Evolutionary conservation across 2,797 vertebrate genomes (phyloP).

Genomic region (Labeo calbasu): DNA sequence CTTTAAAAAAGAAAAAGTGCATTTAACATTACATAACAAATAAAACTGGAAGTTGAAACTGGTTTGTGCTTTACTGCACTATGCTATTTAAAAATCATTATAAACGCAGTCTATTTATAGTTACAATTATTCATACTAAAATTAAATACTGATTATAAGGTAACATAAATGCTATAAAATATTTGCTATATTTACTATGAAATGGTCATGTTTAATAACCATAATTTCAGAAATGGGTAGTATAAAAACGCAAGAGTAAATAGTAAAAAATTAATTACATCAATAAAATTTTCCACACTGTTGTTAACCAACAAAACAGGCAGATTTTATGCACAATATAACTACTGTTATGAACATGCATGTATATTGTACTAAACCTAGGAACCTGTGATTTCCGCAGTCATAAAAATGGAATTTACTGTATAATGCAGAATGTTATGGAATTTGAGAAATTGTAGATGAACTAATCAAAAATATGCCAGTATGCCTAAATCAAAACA

Average conservation of each 20-base stretch:
- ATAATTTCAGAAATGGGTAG: not conserved
- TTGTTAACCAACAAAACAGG: not conserved
- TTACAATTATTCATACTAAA: not conserved
- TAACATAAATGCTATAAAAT: not conserved
- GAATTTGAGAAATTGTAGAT: too few species aligned
- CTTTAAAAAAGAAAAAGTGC: not conserved
- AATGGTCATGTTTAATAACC: not conserved
- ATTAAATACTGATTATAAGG: not conserved
- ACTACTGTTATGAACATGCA: not conserved
- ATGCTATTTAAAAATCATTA: not conserved
- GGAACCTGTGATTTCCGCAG: too few species aligned
- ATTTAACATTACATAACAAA: too few species aligned
- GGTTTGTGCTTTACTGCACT: not conserved
- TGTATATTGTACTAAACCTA: not conserved
- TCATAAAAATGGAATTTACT: too few species aligned
- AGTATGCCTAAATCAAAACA: too few species aligned
- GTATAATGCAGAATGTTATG: too few species aligned
- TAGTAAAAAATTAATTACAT: not conserved
- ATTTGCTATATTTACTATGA: not conserved
- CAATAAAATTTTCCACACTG: not conserved
- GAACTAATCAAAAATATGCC: too few species aligned
- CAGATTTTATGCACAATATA: not conserved
- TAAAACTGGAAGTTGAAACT: not conserved
- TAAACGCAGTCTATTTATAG: not conserved
- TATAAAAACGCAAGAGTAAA: not conserved